Base-by-base conservation (phyloP, 2,113 vertebrate species). In the Hypomesus transpacificus region DNA sequence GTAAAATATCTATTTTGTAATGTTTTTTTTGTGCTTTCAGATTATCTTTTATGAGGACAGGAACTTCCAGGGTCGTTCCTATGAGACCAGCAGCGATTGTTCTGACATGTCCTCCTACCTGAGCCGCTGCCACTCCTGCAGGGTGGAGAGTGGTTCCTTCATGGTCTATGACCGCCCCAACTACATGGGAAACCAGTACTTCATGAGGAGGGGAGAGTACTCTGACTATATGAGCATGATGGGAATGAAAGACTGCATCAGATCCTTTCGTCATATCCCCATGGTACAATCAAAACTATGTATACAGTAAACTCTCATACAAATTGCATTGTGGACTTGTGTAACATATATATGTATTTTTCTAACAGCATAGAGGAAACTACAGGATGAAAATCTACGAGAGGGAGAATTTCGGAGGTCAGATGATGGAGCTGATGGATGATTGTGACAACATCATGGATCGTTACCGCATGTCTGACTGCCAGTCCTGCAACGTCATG, bases 11-110 rank as follows among this genome's bases (percentile, higher is more conserved):
- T 39, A n/a, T 61, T 53, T 11, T 26, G 5, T 18, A 56, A 34
- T 57, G 14, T 57, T 14, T 39, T n/a, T 22, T 13, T 58, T n/a
- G 58, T 73, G 16, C 13, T 82, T 76, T 21, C 71, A 88, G 87
- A 87, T 89, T 31, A 86, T 81, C 75, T 89, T 90, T 71, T 91
- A 88, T 68, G 88, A 91, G 86, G 88, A 90, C 9, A 89, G 62
- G 79, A 90, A 89, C 85, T 89, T 91, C 80, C 81, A 86, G 80
- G 88, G 90, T 51, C 87, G 85, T 2, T 82, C 78, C 70, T 87
- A 87, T 78, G 89, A 90, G 78, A 86, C 82, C 85, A 84, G 68
- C 75, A 86, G 85, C 46, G 89, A 91, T 81, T 88, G 88, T 59
- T 6, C 87, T 1, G 87, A 91, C 73, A 77, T 91, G 83, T 9